These are phyloP conservation scores for Thelohanellus kitauei DNA, from an alignment of 30 jellyfish, hydroid and myxozoan species.

Conservation along the genomic window DNA sequence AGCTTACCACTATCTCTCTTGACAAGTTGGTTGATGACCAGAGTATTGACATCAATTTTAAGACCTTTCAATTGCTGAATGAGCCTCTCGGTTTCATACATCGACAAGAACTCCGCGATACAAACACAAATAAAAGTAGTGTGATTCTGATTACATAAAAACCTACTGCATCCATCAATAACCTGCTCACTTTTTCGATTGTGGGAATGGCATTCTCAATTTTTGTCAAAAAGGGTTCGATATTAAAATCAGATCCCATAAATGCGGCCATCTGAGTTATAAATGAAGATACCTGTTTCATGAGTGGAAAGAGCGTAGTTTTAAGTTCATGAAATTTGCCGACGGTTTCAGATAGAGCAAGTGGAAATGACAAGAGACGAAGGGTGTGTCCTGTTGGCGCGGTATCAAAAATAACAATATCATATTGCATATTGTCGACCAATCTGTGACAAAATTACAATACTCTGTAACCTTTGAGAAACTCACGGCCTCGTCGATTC, in stretches of 20 bases:
- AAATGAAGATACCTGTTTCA: conserved; percentile 18
- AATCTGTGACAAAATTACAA: conserved; percentile 6
- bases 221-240: neutral
- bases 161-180: too few species aligned
- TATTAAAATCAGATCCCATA: neutral
- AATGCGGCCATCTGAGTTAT: neutral
- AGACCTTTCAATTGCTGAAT: conserved; percentile 44
- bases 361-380: conserved; percentile 48
- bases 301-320: conserved; percentile 26
- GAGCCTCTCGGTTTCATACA: conserved; percentile 69
- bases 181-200: neutral
- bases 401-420: conserved; percentile 77
- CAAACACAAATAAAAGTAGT: conserved; percentile 82
- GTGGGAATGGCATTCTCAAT: neutral
- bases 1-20: neutral
- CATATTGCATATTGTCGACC: conserved; percentile 48
- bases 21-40: conserved; percentile 41
- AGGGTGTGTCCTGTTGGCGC: conserved; percentile 96
- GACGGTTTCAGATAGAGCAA: conserved; percentile 37
- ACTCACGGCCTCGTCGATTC: conserved; percentile 89
- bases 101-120: conserved; percentile 65
- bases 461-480: conserved; percentile 83
- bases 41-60: conserved; percentile 35
- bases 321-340: conserved; percentile 22
- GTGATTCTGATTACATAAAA: conserved; percentile 29